Percentiles rank a stretch among this genome's conserved stretches.
These are phyloP conservation scores for Helicolenus hilgendorfi DNA, from an alignment of 2,797 vertebrate species.

Conservation along the genomic window DNA sequence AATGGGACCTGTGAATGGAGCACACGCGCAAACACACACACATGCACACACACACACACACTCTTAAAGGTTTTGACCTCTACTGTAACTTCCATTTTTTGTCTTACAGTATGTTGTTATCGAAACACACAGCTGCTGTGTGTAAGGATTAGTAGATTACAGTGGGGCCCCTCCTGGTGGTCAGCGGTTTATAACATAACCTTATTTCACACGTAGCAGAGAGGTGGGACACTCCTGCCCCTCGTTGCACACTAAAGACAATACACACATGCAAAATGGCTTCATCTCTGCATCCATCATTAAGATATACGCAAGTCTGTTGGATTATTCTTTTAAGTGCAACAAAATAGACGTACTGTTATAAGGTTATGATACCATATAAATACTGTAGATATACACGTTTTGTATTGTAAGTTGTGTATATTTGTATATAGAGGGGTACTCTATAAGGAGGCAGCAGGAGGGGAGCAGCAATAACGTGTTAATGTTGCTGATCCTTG, in stretches of 20 bases:
- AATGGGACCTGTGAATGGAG: conserved; percentile 55
- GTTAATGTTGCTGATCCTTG: conserved; percentile 77
- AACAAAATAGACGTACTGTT: conserved; percentile 78
- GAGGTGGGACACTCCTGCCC: conserved; percentile 67
- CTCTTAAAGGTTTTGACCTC: conserved; percentile 61
- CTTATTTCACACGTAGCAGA: conserved; percentile 67
- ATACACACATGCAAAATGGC: conserved; percentile 87
- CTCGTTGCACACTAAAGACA: conserved; percentile 77
- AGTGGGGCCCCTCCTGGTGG: conserved; percentile 82
- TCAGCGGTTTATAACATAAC: conserved; percentile 61
- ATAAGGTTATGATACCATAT: conserved; percentile 83
- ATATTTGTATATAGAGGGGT: conserved; percentile 80
- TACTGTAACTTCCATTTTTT: background rate
- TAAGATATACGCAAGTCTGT: conserved; percentile 65
- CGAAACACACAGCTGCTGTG: conserved; percentile 6
- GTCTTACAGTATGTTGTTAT: conserved; percentile 3
- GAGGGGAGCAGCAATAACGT: conserved; percentile 72
- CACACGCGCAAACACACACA: background rate
- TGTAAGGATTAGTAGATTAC: conserved; percentile 35
- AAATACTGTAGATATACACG: conserved; percentile 84
- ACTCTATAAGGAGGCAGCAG: conserved; percentile 77
- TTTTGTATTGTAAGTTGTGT: conserved; percentile 78
- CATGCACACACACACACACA: conserved; percentile 9
- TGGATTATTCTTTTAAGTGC: conserved; percentile 81
- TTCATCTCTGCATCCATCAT: conserved; percentile 79